phyloP scores from a whole-genome alignment of 1,140 invertebrate species.

The Apolygus lucorum region DNA sequence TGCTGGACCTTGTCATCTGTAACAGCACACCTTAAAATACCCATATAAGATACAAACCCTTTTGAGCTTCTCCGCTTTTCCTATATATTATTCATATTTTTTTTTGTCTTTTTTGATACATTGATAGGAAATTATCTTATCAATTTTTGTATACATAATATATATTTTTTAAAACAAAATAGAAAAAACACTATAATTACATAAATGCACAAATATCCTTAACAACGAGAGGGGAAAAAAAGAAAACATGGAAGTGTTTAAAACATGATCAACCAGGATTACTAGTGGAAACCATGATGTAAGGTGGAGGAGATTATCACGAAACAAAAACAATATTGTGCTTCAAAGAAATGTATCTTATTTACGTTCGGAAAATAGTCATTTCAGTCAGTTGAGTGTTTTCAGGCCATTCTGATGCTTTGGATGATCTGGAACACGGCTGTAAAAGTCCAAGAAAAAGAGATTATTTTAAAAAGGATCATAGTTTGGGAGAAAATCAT shows the following conservation, averaged over 20 bases:
- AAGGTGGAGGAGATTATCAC: constrained; percentile 13
- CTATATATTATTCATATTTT: too few species aligned
- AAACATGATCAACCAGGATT: background rate
- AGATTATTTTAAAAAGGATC: constrained; percentile 19
- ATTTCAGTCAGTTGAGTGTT: constrained; percentile 40
- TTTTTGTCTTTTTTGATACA: too few species aligned
- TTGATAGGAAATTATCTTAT: too few species aligned
- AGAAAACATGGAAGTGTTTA: too few species aligned
- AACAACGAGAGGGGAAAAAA: background rate
- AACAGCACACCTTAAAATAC: too few species aligned
- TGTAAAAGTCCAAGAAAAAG: constrained; percentile 41
- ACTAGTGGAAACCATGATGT: constrained; percentile 1
- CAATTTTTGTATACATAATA: too few species aligned
- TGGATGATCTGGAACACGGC: constrained; percentile 96
- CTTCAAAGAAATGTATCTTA: constrained; percentile 27
- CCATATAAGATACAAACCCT: too few species aligned
- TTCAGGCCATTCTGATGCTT: constrained; percentile 76
- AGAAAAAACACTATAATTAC: constrained; percentile 5
- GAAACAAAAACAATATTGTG: constrained; percentile 6
- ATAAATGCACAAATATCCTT: background rate
- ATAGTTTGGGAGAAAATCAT: too few species aligned
- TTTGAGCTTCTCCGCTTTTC: too few species aligned
- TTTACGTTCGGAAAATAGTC: constrained; percentile 36
- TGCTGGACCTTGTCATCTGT: too few species aligned
- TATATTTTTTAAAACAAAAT: constrained; percentile 3